phyloP scores from a whole-genome alignment of 2,113 vertebrate genomes.

The Athene cunicularia region DNA sequence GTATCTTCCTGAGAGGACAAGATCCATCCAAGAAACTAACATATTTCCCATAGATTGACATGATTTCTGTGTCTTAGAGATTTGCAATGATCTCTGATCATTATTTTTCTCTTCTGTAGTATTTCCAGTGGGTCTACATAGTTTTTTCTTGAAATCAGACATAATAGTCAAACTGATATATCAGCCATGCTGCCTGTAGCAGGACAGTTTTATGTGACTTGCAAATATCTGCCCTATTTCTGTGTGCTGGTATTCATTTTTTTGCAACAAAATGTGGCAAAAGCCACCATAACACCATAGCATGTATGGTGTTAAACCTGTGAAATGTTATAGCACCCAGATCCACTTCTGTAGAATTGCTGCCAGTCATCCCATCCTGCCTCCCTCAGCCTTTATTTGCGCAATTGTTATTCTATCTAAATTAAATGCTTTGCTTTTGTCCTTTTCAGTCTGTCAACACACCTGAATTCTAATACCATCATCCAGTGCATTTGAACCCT shows the following conservation, averaged over 20 bases:
- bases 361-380: not conserved
- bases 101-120: not conserved
- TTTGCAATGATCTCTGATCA: not conserved
- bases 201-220: not conserved
- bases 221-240: not conserved
- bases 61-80: not conserved
- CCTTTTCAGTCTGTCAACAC: not conserved
- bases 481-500: not conserved
- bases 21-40: too few species aligned
- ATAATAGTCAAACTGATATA: not conserved
- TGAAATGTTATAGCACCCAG: not conserved
- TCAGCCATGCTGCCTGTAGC: not conserved
- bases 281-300: not conserved
- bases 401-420: not conserved
- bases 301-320: not conserved
- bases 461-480: not conserved
- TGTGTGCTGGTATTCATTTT: not conserved
- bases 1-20: not conserved
- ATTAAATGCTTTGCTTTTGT: not conserved
- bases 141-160: not conserved
- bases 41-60: not conserved
- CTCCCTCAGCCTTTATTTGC: not conserved
- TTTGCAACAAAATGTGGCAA: not conserved
- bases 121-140: not conserved
- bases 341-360: not conserved